A percentile compares a stretch with the other conserved stretches of the same genome.
phyloP scores from a whole-genome alignment of 1,140 invertebrate species.

The Epicauta chinensis region DNA sequence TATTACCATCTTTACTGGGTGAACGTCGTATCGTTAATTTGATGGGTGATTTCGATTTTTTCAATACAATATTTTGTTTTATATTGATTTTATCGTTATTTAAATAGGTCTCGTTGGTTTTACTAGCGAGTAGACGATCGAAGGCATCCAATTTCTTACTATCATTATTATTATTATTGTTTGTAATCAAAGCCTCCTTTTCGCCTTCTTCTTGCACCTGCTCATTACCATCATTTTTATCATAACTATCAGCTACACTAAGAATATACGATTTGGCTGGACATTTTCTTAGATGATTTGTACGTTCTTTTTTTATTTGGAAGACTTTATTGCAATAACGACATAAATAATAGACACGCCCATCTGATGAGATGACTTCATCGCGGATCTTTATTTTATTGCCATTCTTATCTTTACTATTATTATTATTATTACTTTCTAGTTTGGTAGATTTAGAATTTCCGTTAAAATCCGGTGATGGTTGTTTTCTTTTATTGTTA shows the following conservation, averaged over 20 bases:
- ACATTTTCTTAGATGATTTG: slow-evolving; percentile 12
- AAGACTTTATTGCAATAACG: slow-evolving; percentile 17
- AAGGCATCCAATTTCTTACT: too few species aligned
- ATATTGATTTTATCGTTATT: neutral
- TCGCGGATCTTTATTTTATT: neutral
- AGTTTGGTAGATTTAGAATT: too few species aligned
- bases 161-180: neutral
- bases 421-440: too few species aligned
- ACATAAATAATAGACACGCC: slow-evolving; percentile 12
- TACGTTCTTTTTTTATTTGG: slow-evolving; percentile 5
- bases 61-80: slow-evolving; percentile 9
- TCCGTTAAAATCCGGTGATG: too few species aligned
- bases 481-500: too few species aligned
- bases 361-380: neutral
- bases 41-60: slow-evolving; percentile 1
- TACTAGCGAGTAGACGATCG: too few species aligned
- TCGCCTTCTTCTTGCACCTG: too few species aligned
- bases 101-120: too few species aligned
- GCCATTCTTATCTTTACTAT: neutral
- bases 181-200: neutral
- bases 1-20: slow-evolving; percentile 4
- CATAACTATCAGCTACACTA: neutral
- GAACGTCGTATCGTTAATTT: slow-evolving; percentile 4
- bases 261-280: slow-evolving; percentile 5
- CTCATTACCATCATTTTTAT: neutral